Percentiles rank a stretch among this genome's conserved stretches.
phyloP scores from a whole-genome alignment of 2,113 vertebrate species.

The Bostrychus sinensis region DNA sequence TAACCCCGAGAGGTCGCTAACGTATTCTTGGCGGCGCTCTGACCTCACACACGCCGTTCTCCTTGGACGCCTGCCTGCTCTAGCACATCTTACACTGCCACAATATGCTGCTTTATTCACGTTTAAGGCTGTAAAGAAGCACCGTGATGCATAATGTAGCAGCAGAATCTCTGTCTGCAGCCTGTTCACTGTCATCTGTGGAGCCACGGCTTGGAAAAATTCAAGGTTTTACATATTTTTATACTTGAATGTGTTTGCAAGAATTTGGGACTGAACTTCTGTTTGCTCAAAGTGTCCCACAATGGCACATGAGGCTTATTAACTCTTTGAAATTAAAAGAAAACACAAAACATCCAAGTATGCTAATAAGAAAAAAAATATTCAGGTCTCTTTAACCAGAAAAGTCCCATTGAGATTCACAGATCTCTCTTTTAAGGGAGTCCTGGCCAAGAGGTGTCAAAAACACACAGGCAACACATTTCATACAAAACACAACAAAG shows the following conservation, averaged over 20 bases:
- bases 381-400: too few species aligned
- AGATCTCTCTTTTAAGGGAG: too few species aligned
- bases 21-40: conserved; percentile 59
- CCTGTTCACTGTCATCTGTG: conserved; percentile 61
- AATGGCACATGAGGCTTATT: not conserved
- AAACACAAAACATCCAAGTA: too few species aligned
- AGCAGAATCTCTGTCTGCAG: conserved; percentile 59
- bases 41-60: conserved; percentile 67
- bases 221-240: conserved; percentile 12
- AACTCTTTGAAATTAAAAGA: not conserved
- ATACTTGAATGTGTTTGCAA: not conserved
- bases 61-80: conserved; percentile 70
- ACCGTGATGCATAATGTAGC: conserved; percentile 67
- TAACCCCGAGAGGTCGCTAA: conserved; percentile 59
- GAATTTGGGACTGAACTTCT: not conserved
- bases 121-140: conserved; percentile 56
- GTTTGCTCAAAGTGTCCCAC: not conserved
- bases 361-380: too few species aligned
- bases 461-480: too few species aligned
- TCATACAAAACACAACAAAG: too few species aligned
- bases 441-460: too few species aligned
- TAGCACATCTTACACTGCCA: conserved; percentile 63
- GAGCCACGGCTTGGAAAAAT: conserved; percentile 15
- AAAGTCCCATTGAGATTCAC: too few species aligned
- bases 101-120: conserved; percentile 62